Conservation (phyloP, 2,888 invertebrate species). For the Drosophila ezoana region DNA sequence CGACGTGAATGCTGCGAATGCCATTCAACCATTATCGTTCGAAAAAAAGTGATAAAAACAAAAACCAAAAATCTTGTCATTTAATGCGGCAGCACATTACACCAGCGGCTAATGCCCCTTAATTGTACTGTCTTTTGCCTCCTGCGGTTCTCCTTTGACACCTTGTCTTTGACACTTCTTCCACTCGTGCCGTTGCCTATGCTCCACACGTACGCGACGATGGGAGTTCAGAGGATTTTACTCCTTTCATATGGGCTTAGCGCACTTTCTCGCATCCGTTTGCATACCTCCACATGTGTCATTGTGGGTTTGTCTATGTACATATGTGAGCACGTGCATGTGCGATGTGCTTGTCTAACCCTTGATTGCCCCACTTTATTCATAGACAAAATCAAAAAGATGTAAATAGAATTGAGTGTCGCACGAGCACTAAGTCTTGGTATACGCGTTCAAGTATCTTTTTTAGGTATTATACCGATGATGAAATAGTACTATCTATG, state of each 20-base stretch:
- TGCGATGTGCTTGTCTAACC: constrained; percentile 31
- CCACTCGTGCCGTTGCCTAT: constrained; percentile 27
- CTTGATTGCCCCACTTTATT: constrained; percentile 70
- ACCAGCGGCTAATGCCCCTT: constrained; percentile 49
- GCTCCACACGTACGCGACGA: constrained; percentile 58
- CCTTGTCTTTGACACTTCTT: background rate
- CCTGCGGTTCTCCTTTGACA: constrained; percentile 4
- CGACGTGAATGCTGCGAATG: constrained; percentile 40
- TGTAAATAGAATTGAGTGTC: constrained; percentile 65
- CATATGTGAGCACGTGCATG: constrained; percentile 6
- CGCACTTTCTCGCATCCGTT: constrained; percentile 34
- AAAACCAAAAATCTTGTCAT: constrained; percentile 37
- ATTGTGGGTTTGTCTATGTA: constrained; percentile 2
- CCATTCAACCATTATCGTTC: constrained; percentile 22
- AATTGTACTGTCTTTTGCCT: constrained; percentile 55
- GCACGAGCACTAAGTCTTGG: constrained; percentile 42
- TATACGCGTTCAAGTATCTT: no score
- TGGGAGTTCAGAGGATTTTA: constrained; percentile 41
- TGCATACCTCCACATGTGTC: constrained; percentile 32
- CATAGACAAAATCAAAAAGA: constrained; percentile 52
- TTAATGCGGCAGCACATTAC: constrained; percentile 40
- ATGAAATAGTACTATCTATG: no score
- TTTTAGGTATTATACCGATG: no score
- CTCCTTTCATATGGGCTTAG: constrained; percentile 62
- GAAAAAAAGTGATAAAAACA: background rate